Evolutionary conservation across 2,888 invertebrate species (phyloP).

Genomic region (Geophilus truncorum): DNA sequence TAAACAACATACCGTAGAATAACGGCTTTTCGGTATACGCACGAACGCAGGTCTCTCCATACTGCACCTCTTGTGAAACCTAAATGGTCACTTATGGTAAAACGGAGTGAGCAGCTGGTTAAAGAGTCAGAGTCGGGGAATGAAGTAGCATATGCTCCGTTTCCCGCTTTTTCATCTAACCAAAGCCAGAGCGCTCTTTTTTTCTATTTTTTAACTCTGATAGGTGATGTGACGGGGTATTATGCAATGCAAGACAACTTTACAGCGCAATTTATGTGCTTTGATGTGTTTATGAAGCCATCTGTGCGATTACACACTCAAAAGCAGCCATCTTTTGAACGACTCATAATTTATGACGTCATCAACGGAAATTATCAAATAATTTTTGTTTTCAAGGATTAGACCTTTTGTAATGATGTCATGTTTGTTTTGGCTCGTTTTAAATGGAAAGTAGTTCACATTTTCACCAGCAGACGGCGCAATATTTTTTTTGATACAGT

Average conservation of each 20-base stretch:
- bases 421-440: not conserved
- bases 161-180: not conserved
- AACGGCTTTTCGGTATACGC: conserved; percentile 31
- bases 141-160: not conserved
- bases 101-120: too few relatives aligned
- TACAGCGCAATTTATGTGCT: not conserved
- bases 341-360: not conserved
- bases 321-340: not conserved
- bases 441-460: not conserved
- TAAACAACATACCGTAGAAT: not conserved
- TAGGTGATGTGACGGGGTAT: not conserved
- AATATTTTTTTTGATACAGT: not conserved
- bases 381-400: not conserved
- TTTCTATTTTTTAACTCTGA: not conserved
- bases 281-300: not conserved
- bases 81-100: too few relatives aligned
- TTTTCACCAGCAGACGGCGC: not conserved
- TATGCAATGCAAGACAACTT: not conserved
- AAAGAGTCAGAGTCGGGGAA: too few relatives aligned
- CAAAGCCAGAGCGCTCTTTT: not conserved
- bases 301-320: not conserved
- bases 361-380: not conserved
- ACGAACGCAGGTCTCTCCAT: conserved; percentile 36
- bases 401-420: not conserved
- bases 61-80: too few relatives aligned